These are phyloP conservation scores for Antheraea yamamai DNA, from an alignment of 2,888 invertebrate genomes.

Conservation along the genomic window DNA sequence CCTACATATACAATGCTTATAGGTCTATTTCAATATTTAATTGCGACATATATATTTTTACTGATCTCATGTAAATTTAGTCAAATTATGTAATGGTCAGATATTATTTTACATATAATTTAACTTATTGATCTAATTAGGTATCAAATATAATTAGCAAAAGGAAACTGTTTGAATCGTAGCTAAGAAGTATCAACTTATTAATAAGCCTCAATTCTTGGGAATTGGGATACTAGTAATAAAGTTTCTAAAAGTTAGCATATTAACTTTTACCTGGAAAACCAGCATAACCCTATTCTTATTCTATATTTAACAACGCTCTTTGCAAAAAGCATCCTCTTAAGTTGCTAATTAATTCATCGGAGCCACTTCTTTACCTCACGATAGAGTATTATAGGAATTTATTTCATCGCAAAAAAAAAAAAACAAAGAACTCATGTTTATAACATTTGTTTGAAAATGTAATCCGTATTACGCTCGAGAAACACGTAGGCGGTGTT, in stretches of 20 bases:
- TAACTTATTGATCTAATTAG: no score
- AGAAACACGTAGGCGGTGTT: slow-evolving; percentile 23
- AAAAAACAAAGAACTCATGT: slow-evolving; percentile 38
- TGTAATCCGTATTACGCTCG: slow-evolving; percentile 35
- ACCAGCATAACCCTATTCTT: not conserved
- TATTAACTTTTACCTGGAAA: not conserved
- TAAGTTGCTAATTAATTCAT: slow-evolving; percentile 39
- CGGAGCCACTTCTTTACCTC: slow-evolving; percentile 37
- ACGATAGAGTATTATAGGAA: slow-evolving; percentile 49
- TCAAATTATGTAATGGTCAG: no score
- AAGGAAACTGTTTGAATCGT: no score
- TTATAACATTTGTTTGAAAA: slow-evolving; percentile 34
- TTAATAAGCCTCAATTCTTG: not conserved
- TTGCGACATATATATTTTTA: no score
- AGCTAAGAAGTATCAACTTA: no score
- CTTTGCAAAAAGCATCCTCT: slow-evolving; percentile 33
- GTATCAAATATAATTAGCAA: no score
- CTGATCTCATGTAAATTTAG: no score
- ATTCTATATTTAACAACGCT: slow-evolving; percentile 12
- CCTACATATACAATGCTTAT: no score
- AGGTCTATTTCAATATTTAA: no score
- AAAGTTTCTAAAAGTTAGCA: not conserved
- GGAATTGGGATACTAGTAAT: not conserved
- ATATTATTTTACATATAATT: no score
- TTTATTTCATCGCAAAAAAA: slow-evolving; percentile 32